Base-by-base conservation (phyloP, 1,140 invertebrate genomes). In the Drosophila auraria region DNA sequence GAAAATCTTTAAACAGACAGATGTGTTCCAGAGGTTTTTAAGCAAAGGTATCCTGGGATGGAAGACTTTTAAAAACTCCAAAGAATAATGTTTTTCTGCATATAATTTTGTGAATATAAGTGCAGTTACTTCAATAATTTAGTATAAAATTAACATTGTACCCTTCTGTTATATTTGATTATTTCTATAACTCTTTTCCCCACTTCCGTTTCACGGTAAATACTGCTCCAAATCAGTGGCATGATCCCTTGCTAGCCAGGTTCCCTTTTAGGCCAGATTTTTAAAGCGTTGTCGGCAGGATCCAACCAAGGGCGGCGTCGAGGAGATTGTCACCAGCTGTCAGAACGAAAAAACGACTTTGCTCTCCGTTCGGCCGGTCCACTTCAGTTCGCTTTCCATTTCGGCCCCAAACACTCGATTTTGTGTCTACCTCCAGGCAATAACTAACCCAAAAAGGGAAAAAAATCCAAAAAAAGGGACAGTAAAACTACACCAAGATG, bases 281-380 rank as follows among this genome's bases (percentile, higher is more conserved):
- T 11, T 38, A 11, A n/a, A 60, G 33, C 9, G 15, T 15, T 58
- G 9, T 2, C 12, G 20, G 30, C 30, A 33, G 11, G 20, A 25
- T 47, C 53, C 20, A 20, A 20, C 53, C 54, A 36, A 61, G 53
- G 70, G 54, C 23, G 78, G 70, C 84, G 59, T 23, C 23, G 84
- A 47, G 30, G 40, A 42, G 27, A 62, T 45, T 89, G 84, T 87
- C 83, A 83, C 77, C 80, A 73, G 47, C 83, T 83, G 72, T 83
- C 84, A 81, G 62, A 66, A 17, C 61, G 47, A 66, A 36, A 62
- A 42, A 33, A 6, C n/a, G 58, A 23, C 63, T 63, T 45, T 45
- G 40, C 20, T 36, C 27, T 12, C 27, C 14, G 27, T 6, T 14
- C 8, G 25, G 12, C 27, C 40, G 53, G 17, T 12, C 53, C 38